These are phyloP conservation scores for Mallotus villosus DNA, from an alignment of 2,797 vertebrate species.

Conservation along the genomic window DNA sequence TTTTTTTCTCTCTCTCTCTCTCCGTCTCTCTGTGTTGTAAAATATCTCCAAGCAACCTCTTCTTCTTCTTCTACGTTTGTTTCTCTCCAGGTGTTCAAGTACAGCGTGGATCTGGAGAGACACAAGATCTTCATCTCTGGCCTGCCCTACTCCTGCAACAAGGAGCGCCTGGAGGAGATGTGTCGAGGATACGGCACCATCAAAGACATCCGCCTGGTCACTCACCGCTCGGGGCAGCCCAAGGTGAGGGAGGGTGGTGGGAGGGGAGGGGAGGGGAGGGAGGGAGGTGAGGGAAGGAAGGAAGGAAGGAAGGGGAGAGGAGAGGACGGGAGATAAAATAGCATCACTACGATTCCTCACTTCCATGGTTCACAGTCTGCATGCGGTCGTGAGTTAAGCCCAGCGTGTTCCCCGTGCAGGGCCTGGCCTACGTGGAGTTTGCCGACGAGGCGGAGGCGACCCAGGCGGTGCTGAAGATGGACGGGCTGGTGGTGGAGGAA, in stretches of 20 bases:
- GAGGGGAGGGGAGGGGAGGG: too few relatives aligned
- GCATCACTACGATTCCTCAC: too few relatives aligned
- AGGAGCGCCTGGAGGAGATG: conserved; percentile 85
- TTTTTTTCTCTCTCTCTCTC: too few relatives aligned
- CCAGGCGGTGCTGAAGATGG: conserved; percentile 91
- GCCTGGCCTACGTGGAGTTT: conserved; percentile 95
- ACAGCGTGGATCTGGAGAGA: conserved; percentile 90
- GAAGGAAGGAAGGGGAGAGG: too few relatives aligned
- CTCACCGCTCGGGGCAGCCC: conserved; percentile 93
- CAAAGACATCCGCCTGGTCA: conserved; percentile 90
- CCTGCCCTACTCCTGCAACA: conserved; percentile 89
- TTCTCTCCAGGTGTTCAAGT: conserved; percentile 87
- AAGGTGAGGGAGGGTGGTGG: conserved; percentile 76
- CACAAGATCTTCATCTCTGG: conserved; percentile 96
- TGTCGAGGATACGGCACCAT: conserved; percentile 85
- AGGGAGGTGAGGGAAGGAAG: too few relatives aligned
- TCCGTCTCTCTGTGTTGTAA: neutral
- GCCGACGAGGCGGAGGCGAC: conserved; percentile 88
- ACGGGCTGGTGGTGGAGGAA: conserved; percentile 80
- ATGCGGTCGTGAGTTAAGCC: too few relatives aligned
- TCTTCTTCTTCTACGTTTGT: neutral
- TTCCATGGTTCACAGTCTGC: too few relatives aligned
- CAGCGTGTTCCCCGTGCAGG: conserved; percentile 69
- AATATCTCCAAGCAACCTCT: neutral
- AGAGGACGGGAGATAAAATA: too few relatives aligned